Evolutionary conservation across 2,113 vertebrate species (phyloP), one percentile per base, ranked within the genome.

Genomic region (Atractosteus spatula): DNA sequence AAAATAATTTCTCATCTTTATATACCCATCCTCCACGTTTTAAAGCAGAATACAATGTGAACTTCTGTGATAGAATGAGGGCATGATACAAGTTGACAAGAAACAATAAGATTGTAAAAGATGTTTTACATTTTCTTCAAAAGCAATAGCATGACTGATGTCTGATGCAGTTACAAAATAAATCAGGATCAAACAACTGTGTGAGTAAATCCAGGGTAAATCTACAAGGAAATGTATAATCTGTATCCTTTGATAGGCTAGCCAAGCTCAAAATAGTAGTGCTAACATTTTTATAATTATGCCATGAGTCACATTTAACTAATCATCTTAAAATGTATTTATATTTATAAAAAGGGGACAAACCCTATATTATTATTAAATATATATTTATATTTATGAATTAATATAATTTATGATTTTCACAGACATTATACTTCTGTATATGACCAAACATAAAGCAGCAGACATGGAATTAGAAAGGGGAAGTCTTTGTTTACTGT

Each of bases 1-100:
- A 29, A 29, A 29, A 29, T 29, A 29, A 29, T 29, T 29, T 29
- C 17, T 29, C 17, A 29, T 29, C 17, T 29, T 1, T 1, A 29
- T 29, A 29, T 29, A 29, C 1, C 17, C 17, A 29, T 29, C 17
- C 17, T 29, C 1, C 17, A 29, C 17, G 1, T 51, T 51, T 67
- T 42, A 59, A 56, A 67, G 47, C 16, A 11, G 54, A 66, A 43
- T 17, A 57, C 69, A 71, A 59, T 68, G 55, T 67, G 44, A 61
- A 76, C 75, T 63, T 2, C 45, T 55, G 65, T 77, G 79, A 78
- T 73, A 71, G 80, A 73, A 74, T 74, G 74, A 68, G 78, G 73
- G 68, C 72, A 71, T 55, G 68, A 71, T 68, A 55, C 41, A 10
- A 65, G 78, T 62, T 73, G 76, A 73, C 77, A 73, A 69, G 17